These are phyloP conservation scores for Cololabis saira DNA, from an alignment of 2,113 vertebrate species.

Conservation along the genomic window DNA sequence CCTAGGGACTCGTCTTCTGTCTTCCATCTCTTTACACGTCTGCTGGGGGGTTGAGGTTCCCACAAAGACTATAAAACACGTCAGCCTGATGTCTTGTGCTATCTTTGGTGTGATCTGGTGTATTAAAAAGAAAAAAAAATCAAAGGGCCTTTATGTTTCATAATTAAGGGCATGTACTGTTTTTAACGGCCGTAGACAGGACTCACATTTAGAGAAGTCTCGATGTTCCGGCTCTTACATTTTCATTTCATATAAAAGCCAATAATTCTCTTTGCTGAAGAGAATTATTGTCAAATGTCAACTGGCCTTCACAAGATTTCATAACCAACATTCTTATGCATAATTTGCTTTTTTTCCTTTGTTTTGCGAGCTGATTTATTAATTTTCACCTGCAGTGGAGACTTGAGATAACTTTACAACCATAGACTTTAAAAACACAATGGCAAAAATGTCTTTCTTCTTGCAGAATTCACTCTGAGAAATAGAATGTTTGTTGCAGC, in stretches of 20 bases:
- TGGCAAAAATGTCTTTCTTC: too few species aligned
- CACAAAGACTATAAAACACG: slow-evolving; percentile 56
- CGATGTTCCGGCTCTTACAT: slow-evolving; percentile 5
- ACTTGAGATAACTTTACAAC: too few species aligned
- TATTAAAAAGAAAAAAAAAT: slow-evolving; percentile 66
- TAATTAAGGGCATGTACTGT: slow-evolving; percentile 8
- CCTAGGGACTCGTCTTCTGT: slow-evolving; percentile 17
- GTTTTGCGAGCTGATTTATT: background rate
- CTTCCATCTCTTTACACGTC: slow-evolving; percentile 14
- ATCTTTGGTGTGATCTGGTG: slow-evolving; percentile 50
- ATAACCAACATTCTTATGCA: too few species aligned
- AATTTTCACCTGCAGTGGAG: too few species aligned
- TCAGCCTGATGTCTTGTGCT: slow-evolving; percentile 40
- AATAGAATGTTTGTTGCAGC: too few species aligned
- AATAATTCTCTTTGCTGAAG: background rate
- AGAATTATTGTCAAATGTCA: background rate
- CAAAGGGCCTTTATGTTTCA: slow-evolving; percentile 57
- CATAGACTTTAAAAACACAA: too few species aligned
- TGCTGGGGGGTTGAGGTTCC: slow-evolving; percentile 4
- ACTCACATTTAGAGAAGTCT: background rate
- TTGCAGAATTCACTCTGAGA: too few species aligned
- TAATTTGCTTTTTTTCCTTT: background rate
- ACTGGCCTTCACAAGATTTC: too few species aligned
- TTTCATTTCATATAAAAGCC: slow-evolving; percentile 15
- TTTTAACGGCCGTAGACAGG: background rate